These are phyloP conservation scores for Psilopogon haemacephalus DNA, from an alignment of 2,113 vertebrate species.

Conservation along the genomic window DNA sequence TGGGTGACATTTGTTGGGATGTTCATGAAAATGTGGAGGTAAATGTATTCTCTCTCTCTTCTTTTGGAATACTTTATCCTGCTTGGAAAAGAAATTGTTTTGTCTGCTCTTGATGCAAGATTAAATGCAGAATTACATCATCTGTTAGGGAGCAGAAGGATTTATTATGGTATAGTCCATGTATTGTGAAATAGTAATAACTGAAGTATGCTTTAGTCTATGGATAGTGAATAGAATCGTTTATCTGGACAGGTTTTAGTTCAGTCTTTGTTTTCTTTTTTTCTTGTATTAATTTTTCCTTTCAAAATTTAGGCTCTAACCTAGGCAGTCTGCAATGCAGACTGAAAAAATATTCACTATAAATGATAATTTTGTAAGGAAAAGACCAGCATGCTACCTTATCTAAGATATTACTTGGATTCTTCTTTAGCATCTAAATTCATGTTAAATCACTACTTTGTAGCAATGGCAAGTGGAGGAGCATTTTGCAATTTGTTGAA, in stretches of 20 bases:
- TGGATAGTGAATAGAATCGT: background rate
- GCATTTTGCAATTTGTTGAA: background rate
- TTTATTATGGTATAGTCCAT: background rate
- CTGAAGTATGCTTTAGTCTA: background rate
- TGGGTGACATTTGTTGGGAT: background rate
- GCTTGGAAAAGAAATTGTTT: background rate
- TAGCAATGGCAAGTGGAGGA: background rate
- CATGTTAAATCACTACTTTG: background rate
- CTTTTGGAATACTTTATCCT: background rate
- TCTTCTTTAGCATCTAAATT: background rate
- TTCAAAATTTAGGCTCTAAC: background rate
- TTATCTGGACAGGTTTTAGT: background rate
- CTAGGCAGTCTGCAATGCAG: background rate
- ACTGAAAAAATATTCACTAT: background rate
- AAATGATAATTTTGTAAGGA: background rate
- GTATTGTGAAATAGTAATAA: background rate
- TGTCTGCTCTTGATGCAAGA: background rate
- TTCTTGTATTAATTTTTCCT: background rate
- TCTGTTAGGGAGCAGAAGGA: background rate
- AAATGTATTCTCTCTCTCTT: background rate
- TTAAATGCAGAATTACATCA: background rate
- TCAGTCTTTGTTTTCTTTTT: background rate
- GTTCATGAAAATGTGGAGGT: conserved; percentile 31
- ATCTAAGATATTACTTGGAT: background rate
- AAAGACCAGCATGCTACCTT: background rate